Base-by-base conservation (phyloP, 1,140 invertebrate genomes). In the Marisa cornuarietis region DNA sequence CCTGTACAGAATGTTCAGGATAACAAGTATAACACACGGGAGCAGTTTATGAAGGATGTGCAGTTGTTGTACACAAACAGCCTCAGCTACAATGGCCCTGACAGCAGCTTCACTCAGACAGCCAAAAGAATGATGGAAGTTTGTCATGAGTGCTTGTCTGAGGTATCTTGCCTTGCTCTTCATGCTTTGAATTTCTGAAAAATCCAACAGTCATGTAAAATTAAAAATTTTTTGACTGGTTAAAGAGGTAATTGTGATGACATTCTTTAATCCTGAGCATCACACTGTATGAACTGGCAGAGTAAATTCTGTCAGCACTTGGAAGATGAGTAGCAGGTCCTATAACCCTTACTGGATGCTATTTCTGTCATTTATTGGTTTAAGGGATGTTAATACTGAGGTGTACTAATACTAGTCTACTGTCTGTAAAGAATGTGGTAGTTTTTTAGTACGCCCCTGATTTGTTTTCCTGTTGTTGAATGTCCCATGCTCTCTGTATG, bases 31-130 rank as follows among this genome's bases (percentile, higher is more conserved):
- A 96, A 97, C 88, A 96, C 93, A 82, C 93, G 97, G 0, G 93
- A 95, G n/a, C 95, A 97, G 83, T 99, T 98, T 88, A 88, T 98
- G 65, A 92, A 92, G 4, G 97, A 99, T 88, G 94, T 99, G 20
- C 94, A 97, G 86, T 92, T 97, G 58, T 95, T 99, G 83, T 93
- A 95, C 14, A 93, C 94, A 76, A 99, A 99, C 92, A 96, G 97
- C 90, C 93, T 94, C 65, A 92, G 94, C 24, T 99, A 98, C 89
- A 99, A 99, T 92, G 97, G 97, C 1, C 93, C 94, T 73, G 95
- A 96, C 71, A 97, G 96, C 22, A 92, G 94, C 22, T 96, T 95
- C 86, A 97, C 97, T 0, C 92, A 94, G 78, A 96, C 98, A 88
- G 97, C 97, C 0, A 94, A 95, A 86, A 92, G 93, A 79, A 92